Percentiles rank a stretch among this genome's conserved stretches.
These are phyloP conservation scores for Gymnosoma rotundatum DNA, from an alignment of 2,888 invertebrate genomes.

Conservation along the genomic window DNA sequence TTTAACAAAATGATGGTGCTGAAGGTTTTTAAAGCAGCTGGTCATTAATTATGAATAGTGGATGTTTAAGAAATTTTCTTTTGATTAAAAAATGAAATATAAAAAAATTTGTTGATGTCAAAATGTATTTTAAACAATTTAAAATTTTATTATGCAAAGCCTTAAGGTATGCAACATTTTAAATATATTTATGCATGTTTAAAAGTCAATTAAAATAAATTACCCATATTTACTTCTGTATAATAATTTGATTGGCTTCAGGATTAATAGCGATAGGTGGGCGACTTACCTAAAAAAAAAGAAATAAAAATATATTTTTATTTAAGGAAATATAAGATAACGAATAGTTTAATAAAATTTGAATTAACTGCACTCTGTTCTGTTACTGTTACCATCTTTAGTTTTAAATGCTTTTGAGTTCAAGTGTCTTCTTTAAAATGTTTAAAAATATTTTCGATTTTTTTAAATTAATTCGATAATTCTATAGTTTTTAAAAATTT, in stretches of 20 bases:
- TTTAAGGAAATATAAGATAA: no score
- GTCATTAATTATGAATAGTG: conserved; percentile 49
- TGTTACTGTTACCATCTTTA: no score
- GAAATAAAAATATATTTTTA: neutral
- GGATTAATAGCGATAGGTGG: neutral
- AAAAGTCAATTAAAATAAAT: neutral
- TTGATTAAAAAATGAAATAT: conserved; percentile 13
- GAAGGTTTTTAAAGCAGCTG: conserved; percentile 20
- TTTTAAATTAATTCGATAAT: no score
- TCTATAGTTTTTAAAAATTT: no score
- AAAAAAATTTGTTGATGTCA: neutral
- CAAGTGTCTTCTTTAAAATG: no score
- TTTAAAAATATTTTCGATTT: no score
- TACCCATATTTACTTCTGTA: neutral
- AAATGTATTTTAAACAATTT: no score
- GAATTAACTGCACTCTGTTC: no score
- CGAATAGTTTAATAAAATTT: no score
- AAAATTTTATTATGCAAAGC: neutral
- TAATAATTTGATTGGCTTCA: no score
- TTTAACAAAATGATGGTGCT: neutral
- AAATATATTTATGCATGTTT: neutral
- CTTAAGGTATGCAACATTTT: conserved; percentile 11
- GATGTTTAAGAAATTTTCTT: neutral
- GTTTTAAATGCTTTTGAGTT: no score
- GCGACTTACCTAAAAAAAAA: conserved; percentile 29